Conservation (phyloP, 2,888 invertebrate species). For the Formica aserva region DNA sequence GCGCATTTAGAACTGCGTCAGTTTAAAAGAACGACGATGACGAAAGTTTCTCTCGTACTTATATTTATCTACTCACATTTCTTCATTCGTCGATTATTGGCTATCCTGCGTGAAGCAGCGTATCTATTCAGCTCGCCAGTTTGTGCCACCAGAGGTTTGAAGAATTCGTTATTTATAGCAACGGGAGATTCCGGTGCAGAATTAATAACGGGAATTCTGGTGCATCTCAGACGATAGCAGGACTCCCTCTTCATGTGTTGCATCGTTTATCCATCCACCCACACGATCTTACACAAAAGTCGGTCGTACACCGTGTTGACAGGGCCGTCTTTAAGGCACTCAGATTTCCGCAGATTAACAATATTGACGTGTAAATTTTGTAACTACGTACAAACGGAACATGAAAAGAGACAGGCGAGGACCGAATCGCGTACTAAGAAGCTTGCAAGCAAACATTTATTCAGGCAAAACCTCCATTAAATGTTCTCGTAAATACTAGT, state of each 20-base stretch:
- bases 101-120: background rate
- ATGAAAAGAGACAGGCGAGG: background rate
- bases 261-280: conserved; percentile 13
- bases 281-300: conserved; percentile 21
- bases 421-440: background rate
- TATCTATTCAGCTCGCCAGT: conserved; percentile 1
- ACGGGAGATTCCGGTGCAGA: conserved; percentile 16
- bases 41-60: background rate
- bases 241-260: conserved; percentile 10
- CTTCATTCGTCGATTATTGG: conserved; percentile 15
- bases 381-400: background rate
- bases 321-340: conserved; percentile 12
- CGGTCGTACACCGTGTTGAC: background rate
- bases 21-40: background rate
- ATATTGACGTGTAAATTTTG: background rate
- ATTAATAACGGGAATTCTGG: conserved; percentile 40
- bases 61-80: conserved; percentile 55
- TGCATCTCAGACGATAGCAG: conserved; percentile 37
- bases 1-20: background rate
- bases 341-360: background rate
- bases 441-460: background rate
- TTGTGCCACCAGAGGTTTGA: conserved; percentile 53
- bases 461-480: background rate
- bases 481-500: background rate
- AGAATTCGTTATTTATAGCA: conserved; percentile 70